Evolutionary conservation across 2,888 invertebrate species (phyloP).

Genomic region (Belgica antarctica): DNA sequence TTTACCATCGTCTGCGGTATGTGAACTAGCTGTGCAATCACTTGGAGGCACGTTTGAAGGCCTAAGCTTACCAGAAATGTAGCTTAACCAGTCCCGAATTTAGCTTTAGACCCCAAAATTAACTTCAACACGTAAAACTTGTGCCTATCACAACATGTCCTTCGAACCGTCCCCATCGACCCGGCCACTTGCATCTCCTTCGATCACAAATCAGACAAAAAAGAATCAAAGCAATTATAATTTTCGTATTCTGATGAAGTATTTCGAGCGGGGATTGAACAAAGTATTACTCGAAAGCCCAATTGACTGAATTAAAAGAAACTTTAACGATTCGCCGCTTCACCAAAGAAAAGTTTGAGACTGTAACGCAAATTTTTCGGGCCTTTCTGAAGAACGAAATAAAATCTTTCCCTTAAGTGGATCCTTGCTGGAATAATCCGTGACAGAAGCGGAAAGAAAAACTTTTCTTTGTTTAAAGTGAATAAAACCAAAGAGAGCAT

Average conservation of each 20-base stretch:
- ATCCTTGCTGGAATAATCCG: neutral
- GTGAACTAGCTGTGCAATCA: too few relatives aligned
- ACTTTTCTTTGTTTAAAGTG: too few relatives aligned
- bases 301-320: neutral
- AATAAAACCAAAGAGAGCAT: constrained; percentile 25
- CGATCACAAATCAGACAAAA: too few relatives aligned
- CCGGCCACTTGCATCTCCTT: neutral
- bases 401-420: neutral
- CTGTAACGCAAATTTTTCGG: neutral
- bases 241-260: neutral
- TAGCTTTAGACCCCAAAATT: too few relatives aligned
- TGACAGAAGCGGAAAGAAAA: neutral
- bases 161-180: too few relatives aligned
- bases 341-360: neutral
- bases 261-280: neutral
- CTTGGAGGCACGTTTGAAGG: too few relatives aligned
- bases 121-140: too few relatives aligned
- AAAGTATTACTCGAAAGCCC: neutral
- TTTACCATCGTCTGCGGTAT: too few relatives aligned
- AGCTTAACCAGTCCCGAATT: too few relatives aligned
- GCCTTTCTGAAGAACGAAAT: neutral
- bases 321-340: neutral
- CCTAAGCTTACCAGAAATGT: too few relatives aligned
- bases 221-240: neutral
- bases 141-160: too few relatives aligned